These are phyloP conservation scores for Chelmon rostratus DNA, from an alignment of 2,797 vertebrate species.

Conservation along the genomic window DNA sequence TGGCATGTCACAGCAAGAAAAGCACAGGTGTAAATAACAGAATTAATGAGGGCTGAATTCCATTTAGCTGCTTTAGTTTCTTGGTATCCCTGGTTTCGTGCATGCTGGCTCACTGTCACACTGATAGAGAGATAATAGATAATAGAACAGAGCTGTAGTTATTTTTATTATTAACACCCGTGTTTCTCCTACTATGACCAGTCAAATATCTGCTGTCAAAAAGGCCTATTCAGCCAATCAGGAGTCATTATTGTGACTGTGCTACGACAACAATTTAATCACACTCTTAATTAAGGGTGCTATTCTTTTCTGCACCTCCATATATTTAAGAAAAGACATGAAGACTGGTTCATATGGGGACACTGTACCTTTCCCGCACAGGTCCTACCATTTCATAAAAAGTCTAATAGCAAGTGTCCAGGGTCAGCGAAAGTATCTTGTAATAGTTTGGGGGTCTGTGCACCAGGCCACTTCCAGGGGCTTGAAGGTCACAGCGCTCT, in stretches of 20 bases:
- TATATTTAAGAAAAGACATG: neutral
- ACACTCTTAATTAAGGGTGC: neutral
- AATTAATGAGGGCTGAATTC: slow-evolving; percentile 4
- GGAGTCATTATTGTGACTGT: neutral
- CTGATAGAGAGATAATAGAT: too few species aligned
- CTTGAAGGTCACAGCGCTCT: slow-evolving; percentile 84
- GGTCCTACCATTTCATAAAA: slow-evolving; percentile 10
- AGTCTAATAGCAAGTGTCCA: slow-evolving; percentile 35
- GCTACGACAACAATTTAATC: neutral
- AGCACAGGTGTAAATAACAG: slow-evolving; percentile 5
- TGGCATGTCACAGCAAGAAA: neutral
- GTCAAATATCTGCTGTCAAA: neutral
- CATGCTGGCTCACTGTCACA: neutral
- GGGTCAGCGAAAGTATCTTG: slow-evolving; percentile 66
- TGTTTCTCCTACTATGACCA: neutral
- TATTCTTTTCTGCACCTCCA: neutral
- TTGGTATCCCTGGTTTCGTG: neutral
- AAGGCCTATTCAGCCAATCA: neutral
- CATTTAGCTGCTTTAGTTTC: neutral
- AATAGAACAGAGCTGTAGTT: neutral
- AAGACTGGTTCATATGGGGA: neutral
- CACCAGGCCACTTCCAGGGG: slow-evolving; percentile 68
- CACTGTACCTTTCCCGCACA: neutral
- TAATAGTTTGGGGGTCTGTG: slow-evolving; percentile 63
- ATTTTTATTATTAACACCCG: neutral